Evolutionary conservation across 2,113 vertebrate species (phyloP).

Genomic region (Pygathrix nemaeus): DNA sequence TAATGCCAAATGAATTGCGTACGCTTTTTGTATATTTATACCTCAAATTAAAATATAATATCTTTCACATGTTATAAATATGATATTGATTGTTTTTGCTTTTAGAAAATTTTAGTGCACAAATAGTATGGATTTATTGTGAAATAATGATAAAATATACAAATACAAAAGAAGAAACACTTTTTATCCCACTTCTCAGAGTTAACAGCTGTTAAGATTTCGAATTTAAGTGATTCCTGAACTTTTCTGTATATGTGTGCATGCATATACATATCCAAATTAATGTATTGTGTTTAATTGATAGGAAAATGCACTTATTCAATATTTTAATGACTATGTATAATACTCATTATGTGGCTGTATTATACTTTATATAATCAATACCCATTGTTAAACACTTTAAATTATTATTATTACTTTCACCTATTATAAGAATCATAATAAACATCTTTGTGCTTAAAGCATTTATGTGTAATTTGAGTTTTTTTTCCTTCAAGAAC

Average conservation of each 20-base stretch:
- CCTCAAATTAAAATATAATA: background rate
- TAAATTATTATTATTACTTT: background rate
- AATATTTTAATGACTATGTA: background rate
- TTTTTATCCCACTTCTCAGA: background rate
- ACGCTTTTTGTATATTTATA: background rate
- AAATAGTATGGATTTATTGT: background rate
- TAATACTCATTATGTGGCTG: background rate
- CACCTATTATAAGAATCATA: background rate
- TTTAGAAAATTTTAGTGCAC: background rate
- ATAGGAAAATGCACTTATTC: background rate
- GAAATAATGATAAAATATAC: background rate
- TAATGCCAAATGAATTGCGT: background rate
- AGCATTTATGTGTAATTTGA: background rate
- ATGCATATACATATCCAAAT: background rate
- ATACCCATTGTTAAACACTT: background rate
- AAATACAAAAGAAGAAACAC: background rate
- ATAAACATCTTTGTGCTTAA: background rate
- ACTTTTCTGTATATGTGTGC: background rate
- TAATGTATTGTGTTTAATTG: background rate
- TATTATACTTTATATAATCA: background rate
- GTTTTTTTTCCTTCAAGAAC: too few species aligned
- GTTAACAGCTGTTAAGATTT: background rate
- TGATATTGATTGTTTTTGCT: background rate
- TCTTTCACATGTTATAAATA: background rate
- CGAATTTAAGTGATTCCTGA: background rate